Evolutionary conservation across 2,113 vertebrate genomes (phyloP), one percentile per base, ranked within the genome.

Genomic region (Todiramphus saurophagus): DNA sequence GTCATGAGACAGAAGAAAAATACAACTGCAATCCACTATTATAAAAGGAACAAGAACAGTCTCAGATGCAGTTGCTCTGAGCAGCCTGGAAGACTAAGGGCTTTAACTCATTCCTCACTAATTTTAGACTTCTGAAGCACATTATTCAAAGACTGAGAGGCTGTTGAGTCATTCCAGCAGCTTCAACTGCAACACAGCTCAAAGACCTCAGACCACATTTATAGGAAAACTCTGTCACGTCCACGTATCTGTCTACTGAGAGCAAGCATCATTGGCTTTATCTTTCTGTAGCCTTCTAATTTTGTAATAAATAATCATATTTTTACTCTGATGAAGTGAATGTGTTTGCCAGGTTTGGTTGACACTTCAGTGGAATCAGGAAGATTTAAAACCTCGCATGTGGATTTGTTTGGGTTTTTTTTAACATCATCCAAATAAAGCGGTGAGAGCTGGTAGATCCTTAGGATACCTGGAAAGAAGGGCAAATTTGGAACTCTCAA

Each of bases 101-200:
- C 76, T 93, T 95, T 91, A 96, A 96, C 93, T 96, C 93, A 84
- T 91, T 96, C 91, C 87, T 93, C 59, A 39, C 74, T 96, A 91
- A 89, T 96, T 96, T 96, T 93, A 96, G 87, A 48, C 58, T 79
- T 88, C 84, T 89, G 74, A 94, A 96, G 56, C 33, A 62, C 60
- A 4, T 91, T 77, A 90, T 77, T 83, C 94, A 76, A 87, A 82
- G 84, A 72, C 70, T 72, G 66, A 93, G 88, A 66, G 87, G 87
- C 62, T 79, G 48, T 70, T 89, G 93, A 96, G 89, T 96, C 93
- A 94, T 74, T 90, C 93, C 46, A 83, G 41, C 77, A 75, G 39
- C 80, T 89, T 87, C 44, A 72, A 73, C 35, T 82, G 35, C 60
- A 66, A 82, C 66, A 81, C 43, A 91, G 89, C 68, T 84, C n/a